A percentile compares a stretch with the other conserved stretches of the same genome.
Evolutionary conservation across 2,888 invertebrate species (phyloP).

Genomic region (Lasioglossum pauxillum): DNA sequence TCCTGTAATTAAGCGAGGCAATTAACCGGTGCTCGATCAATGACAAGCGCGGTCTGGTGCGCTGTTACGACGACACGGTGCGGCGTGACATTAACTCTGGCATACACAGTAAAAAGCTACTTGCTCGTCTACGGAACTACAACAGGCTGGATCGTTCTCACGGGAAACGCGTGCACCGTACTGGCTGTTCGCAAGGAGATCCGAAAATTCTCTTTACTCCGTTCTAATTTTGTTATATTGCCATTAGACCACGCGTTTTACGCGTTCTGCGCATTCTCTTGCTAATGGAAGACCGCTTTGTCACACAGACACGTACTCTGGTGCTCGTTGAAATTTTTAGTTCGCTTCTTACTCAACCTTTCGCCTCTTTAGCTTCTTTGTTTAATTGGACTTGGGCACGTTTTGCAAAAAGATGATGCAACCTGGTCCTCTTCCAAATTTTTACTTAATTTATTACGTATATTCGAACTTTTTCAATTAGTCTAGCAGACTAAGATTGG

Average conservation of each 20-base stretch:
- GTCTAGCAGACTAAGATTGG: no score
- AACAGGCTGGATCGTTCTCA: not conserved
- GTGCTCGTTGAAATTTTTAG: not conserved
- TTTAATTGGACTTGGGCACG: no score
- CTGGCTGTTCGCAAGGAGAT: not conserved
- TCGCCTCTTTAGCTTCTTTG: not conserved
- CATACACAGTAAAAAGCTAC: conserved; percentile 21
- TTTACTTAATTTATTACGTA: no score
- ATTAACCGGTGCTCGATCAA: conserved; percentile 59
- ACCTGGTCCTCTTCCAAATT: no score
- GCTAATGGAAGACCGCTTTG: not conserved
- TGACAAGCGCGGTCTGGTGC: conserved; percentile 19
- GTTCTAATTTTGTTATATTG: not conserved
- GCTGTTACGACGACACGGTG: conserved; percentile 17
- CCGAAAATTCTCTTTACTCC: not conserved
- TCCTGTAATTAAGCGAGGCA: conserved; percentile 55
- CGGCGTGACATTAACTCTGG: conserved; percentile 27
- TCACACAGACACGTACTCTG: not conserved
- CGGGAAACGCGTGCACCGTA: not conserved
- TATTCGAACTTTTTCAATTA: no score
- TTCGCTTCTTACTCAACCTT: not conserved
- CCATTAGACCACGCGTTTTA: not conserved
- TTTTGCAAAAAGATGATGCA: no score
- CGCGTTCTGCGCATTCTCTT: not conserved
- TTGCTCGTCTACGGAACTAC: conserved; percentile 13